Percentiles rank a stretch among this genome's conserved stretches.
Conservation (phyloP, 2,797 vertebrate genomes). For the Sternarchorhynchus goeldii region DNA sequence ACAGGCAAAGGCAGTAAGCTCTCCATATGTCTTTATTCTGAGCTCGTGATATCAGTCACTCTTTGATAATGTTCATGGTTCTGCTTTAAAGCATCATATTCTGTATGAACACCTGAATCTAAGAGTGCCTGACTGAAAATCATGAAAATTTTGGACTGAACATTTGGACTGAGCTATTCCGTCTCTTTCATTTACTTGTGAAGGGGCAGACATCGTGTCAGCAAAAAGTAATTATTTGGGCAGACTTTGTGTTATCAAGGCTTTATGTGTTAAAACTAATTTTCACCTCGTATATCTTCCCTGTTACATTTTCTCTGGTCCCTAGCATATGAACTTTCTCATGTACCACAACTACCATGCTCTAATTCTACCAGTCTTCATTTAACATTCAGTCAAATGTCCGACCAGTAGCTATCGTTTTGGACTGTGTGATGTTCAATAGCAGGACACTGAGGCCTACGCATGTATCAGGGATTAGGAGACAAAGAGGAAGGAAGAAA, state of each 20-base stretch:
- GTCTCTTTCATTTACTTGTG: background rate
- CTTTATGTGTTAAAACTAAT: background rate
- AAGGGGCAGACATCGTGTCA: background rate
- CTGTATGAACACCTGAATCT: background rate
- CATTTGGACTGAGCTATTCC: background rate
- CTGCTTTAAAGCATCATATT: background rate
- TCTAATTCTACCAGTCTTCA: no score
- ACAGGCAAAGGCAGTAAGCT: background rate
- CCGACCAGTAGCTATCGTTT: background rate
- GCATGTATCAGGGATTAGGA: background rate
- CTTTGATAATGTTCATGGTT: conserved; percentile 12
- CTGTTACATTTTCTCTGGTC: no score
- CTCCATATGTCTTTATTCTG: conserved; percentile 26
- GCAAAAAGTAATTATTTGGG: background rate
- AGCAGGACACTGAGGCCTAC: background rate
- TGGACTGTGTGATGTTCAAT: background rate
- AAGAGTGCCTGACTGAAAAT: background rate
- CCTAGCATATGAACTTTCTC: no score
- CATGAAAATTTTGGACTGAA: no score
- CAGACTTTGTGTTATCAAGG: background rate
- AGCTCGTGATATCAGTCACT: conserved; percentile 26
- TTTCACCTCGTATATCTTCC: background rate
- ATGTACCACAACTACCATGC: no score
- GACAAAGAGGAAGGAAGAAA: background rate
- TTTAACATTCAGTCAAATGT: background rate